Evolutionary conservation across 2,888 invertebrate species (phyloP).

Genomic region (Galerucella nymphaeae): DNA sequence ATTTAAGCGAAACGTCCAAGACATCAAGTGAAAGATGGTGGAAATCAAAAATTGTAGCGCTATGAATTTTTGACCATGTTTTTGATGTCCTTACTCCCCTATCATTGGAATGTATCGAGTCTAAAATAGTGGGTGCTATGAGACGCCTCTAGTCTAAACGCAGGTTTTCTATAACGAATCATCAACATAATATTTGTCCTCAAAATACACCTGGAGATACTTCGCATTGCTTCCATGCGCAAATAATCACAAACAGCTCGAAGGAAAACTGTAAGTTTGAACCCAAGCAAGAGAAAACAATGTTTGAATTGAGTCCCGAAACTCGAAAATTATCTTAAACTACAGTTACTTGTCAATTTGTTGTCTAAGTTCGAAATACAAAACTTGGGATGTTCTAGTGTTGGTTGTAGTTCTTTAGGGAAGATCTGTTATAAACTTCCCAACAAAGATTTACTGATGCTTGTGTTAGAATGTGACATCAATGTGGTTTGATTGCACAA

Average conservation of each 20-base stretch:
- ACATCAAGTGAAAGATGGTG: too few species aligned
- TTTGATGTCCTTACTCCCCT: too few species aligned
- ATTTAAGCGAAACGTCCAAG: too few species aligned
- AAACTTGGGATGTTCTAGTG: background rate
- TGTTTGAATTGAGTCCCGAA: constrained; percentile 1
- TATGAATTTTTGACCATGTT: too few species aligned
- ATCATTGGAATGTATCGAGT: too few species aligned
- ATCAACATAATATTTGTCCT: background rate
- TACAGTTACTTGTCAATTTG: background rate
- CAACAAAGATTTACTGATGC: background rate
- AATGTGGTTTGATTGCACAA: too few species aligned
- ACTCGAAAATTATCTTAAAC: constrained; percentile 1
- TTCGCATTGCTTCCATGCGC: background rate
- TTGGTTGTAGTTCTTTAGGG: too few species aligned
- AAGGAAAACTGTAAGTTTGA: background rate
- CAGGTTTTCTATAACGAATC: too few species aligned
- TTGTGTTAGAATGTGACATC: background rate
- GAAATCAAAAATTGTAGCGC: too few species aligned
- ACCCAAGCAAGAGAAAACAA: background rate
- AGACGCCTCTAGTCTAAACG: too few species aligned
- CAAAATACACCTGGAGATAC: background rate
- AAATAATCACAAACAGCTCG: background rate
- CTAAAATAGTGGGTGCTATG: too few species aligned
- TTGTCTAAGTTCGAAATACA: background rate
- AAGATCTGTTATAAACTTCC: background rate